Evolutionary conservation across 2,888 invertebrate species (phyloP).

Genomic region (Plemyria rubiginata): DNA sequence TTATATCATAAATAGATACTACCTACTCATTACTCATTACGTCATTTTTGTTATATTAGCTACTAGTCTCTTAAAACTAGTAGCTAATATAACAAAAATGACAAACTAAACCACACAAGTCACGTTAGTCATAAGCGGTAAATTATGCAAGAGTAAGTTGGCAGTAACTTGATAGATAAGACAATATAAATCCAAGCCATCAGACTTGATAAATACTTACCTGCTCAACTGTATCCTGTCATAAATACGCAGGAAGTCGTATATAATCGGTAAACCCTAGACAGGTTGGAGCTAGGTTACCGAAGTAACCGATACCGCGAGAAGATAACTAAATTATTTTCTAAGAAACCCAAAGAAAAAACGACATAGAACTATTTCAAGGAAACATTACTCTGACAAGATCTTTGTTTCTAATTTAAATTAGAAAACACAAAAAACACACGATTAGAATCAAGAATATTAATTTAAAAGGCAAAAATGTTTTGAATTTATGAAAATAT

Average conservation of each 20-base stretch:
- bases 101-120: background rate
- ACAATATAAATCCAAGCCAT: slow-evolving; percentile 30
- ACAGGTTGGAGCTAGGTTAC: slow-evolving; percentile 21
- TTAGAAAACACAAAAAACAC: no score
- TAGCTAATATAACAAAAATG: no score
- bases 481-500: background rate
- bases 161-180: slow-evolving; percentile 23
- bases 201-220: slow-evolving; percentile 28
- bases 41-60: no score
- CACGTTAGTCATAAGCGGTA: background rate
- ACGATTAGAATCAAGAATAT: no score
- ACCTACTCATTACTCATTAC: no score
- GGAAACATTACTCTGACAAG: background rate
- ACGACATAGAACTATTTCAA: background rate
- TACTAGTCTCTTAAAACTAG: no score
- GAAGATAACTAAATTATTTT: slow-evolving; percentile 21
- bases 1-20: no score
- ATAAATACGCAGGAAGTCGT: slow-evolving; percentile 33
- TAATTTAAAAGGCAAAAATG: background rate
- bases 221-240: slow-evolving; percentile 30
- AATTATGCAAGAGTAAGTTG: slow-evolving; percentile 14
- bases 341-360: background rate
- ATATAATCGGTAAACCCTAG: slow-evolving; percentile 29
- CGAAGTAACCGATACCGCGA: slow-evolving; percentile 19
- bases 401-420: background rate